Evolutionary conservation across 1,140 invertebrate genomes (phyloP).

Genomic region (Caenorhabditis brenneri): DNA sequence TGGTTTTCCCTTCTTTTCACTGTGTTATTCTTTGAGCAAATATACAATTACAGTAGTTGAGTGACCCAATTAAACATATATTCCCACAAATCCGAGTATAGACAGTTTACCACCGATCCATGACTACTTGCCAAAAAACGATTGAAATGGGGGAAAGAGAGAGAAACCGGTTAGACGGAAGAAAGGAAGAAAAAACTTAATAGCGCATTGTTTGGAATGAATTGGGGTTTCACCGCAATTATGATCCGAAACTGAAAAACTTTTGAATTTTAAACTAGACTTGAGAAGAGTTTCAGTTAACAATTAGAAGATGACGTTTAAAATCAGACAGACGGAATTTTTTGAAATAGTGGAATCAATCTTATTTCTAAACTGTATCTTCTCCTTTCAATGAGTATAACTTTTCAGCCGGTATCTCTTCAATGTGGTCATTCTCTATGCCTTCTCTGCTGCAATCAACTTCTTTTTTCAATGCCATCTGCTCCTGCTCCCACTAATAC

Average conservation of each 20-base stretch:
- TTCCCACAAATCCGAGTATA: neutral
- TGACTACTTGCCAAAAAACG: neutral
- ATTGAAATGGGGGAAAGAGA: too few species aligned
- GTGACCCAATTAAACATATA: too few species aligned
- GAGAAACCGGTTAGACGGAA: neutral
- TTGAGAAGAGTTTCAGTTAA: too few species aligned
- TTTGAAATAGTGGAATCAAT: too few species aligned
- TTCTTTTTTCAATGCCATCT: neutral
- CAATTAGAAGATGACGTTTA: too few species aligned
- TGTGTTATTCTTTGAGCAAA: constrained; percentile 27
- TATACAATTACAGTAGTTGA: neutral
- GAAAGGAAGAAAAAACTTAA: neutral
- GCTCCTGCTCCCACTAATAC: neutral
- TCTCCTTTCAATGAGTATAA: too few species aligned
- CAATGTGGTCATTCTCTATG: constrained; percentile 19
- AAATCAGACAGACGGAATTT: too few species aligned
- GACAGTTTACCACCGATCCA: neutral
- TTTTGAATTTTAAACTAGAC: neutral
- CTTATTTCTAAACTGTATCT: too few species aligned
- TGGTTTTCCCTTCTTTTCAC: neutral
- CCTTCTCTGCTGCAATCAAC: constrained; percentile 5
- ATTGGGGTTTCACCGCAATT: neutral
- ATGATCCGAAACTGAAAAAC: neutral
- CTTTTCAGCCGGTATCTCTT: neutral
- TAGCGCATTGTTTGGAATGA: neutral